Evolutionary conservation across 2,888 invertebrate genomes (phyloP).

Genomic region (Poecilobothrus nobilitatus): DNA sequence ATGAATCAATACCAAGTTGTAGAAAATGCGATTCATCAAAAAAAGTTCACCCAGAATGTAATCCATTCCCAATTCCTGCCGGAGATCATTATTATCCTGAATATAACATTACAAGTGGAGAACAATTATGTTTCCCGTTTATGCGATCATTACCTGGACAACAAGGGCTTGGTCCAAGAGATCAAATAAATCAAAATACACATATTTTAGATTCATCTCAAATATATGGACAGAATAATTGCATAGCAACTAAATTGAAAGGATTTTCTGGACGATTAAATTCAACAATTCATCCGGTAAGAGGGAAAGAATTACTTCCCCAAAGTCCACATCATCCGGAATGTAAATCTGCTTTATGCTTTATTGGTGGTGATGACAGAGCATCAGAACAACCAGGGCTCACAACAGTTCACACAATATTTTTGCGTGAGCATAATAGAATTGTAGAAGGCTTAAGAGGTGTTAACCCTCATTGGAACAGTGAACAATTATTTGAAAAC

Average conservation of each 20-base stretch:
- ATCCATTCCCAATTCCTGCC: conserved; percentile 81
- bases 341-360: conserved; percentile 81
- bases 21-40: conserved; percentile 77
- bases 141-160: conserved; percentile 91
- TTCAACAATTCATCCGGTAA: conserved; percentile 62
- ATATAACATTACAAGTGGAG: conserved; percentile 73
- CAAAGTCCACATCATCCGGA: conserved; percentile 72
- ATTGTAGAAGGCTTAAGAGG: conserved; percentile 67
- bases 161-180: conserved; percentile 75
- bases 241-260: conserved; percentile 66
- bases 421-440: conserved; percentile 83
- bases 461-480: conserved; percentile 84
- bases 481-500: conserved; percentile 75
- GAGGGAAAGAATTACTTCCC: conserved; percentile 72
- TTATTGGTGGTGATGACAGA: conserved; percentile 82
- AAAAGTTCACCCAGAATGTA: conserved; percentile 87
- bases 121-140: conserved; percentile 83
- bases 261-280: conserved; percentile 76
- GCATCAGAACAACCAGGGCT: conserved; percentile 89
- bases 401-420: conserved; percentile 80
- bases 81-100: conserved; percentile 87
- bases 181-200: conserved; percentile 90
- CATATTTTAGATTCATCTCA: conserved; percentile 81
- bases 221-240: conserved; percentile 82
- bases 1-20: conserved; percentile 83